Evolutionary conservation across 1,140 invertebrate genomes (phyloP).

Genomic region (Pectinophora gossypiella): DNA sequence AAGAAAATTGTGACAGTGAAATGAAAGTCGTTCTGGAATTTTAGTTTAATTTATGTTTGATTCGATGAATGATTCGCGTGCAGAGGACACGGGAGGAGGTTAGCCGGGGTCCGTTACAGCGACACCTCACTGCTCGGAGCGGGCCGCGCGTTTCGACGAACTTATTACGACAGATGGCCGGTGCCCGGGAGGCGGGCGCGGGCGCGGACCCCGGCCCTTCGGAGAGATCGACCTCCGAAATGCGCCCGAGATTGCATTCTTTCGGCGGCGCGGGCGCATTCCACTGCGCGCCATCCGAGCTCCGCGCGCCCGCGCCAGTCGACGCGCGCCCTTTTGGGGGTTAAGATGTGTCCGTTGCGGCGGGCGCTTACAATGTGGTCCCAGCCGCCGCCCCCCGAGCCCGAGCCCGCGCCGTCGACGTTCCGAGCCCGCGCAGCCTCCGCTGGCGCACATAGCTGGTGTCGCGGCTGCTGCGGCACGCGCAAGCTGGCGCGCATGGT

Average conservation of each 20-base stretch:
- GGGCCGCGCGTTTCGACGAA: constrained; percentile 54
- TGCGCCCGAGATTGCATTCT: constrained; percentile 74
- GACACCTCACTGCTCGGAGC: constrained; percentile 41
- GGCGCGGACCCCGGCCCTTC: constrained; percentile 51
- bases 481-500: constrained; percentile 56
- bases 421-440: constrained; percentile 44
- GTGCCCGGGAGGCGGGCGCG: constrained; percentile 60
- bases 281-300: constrained; percentile 63
- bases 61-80: constrained; percentile 54
- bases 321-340: constrained; percentile 73
- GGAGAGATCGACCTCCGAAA: constrained; percentile 73
- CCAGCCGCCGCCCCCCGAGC: constrained; percentile 59
- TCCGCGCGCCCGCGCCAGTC: constrained; percentile 66
- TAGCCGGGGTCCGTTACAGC: constrained; percentile 57
- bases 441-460: constrained; percentile 36
- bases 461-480: constrained; percentile 38
- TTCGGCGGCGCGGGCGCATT: constrained; percentile 73
- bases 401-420: constrained; percentile 46
- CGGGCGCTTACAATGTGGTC: constrained; percentile 63
- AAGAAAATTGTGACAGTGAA: no score
- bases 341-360: constrained; percentile 73
- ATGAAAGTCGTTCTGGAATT: not conserved
- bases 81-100: constrained; percentile 47
- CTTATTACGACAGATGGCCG: constrained; percentile 69
- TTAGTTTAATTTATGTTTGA: constrained; percentile 7